phyloP scores from a whole-genome alignment of 2,888 invertebrate genomes.

The Cheilosia scutellata region DNA sequence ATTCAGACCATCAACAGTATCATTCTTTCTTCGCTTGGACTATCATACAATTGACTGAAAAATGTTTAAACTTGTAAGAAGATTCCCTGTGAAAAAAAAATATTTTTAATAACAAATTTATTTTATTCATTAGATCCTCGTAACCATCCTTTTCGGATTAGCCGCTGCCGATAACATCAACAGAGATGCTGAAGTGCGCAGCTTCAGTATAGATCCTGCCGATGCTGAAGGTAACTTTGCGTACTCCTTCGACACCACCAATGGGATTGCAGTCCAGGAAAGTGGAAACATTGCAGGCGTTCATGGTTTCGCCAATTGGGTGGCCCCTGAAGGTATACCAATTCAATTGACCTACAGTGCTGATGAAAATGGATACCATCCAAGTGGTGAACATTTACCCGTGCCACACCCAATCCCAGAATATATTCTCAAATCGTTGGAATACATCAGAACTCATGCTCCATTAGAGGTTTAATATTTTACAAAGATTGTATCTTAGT shows the following conservation, averaged over 20 bases:
- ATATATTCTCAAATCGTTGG: constrained; percentile 84
- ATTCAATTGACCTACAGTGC: constrained; percentile 85
- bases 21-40: constrained; percentile 48
- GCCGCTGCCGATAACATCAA: constrained; percentile 82
- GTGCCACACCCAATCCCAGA: constrained; percentile 86
- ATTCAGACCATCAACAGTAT: constrained; percentile 54
- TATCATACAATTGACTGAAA: constrained; percentile 37
- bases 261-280: constrained; percentile 86
- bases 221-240: constrained; percentile 84
- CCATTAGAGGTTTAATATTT: constrained; percentile 79
- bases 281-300: constrained; percentile 85
- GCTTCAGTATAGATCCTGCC: constrained; percentile 82
- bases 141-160: constrained; percentile 79
- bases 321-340: constrained; percentile 85
- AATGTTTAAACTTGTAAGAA: constrained; percentile 71
- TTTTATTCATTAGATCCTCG: constrained; percentile 44
- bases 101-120: neutral
- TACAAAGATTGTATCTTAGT: too few species aligned
- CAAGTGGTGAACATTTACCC: constrained; percentile 83
- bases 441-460: constrained; percentile 84
- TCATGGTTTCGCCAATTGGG: constrained; percentile 85
- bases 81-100: neutral
- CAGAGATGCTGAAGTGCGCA: constrained; percentile 83
- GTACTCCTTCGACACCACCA: constrained; percentile 85
- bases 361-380: constrained; percentile 86